Conservation (phyloP, 1,140 invertebrate species). For the Drosophila trapezifrons region DNA sequence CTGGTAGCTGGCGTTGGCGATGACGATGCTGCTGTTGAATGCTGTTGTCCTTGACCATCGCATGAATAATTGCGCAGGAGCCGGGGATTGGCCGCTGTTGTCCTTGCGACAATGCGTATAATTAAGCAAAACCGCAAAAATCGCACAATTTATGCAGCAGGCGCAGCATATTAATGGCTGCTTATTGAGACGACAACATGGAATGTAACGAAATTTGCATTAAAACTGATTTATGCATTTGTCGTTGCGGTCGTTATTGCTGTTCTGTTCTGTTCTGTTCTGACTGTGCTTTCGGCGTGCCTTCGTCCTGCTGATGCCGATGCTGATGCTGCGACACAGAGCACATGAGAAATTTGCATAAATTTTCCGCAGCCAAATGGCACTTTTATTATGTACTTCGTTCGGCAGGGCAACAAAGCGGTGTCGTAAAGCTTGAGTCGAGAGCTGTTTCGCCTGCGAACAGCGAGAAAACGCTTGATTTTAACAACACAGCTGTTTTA, state of each 20-base stretch:
- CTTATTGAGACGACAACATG: conserved; percentile 59
- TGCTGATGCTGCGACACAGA: conserved; percentile 31
- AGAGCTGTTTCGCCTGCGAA: neutral
- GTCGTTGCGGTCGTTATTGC: conserved; percentile 48
- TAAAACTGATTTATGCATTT: conserved; percentile 66
- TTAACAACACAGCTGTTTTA: conserved; percentile 17
- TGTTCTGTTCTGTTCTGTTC: conserved; percentile 2
- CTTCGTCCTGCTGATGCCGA: conserved; percentile 4
- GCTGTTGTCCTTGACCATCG: conserved; percentile 69
- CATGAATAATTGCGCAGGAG: conserved; percentile 58
- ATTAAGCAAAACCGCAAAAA: conserved; percentile 69
- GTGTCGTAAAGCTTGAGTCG: conserved; percentile 35
- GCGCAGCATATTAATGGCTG: conserved; percentile 69
- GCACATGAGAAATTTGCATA: conserved; percentile 51
- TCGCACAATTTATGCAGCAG: conserved; percentile 63
- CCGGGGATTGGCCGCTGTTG: conserved; percentile 35
- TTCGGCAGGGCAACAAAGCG: conserved; percentile 28
- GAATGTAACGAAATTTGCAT: conserved; percentile 58
- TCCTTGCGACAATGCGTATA: conserved; percentile 64
- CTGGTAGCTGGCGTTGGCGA: conserved; percentile 28
- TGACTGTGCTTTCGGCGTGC: conserved; percentile 7
- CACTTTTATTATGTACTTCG: conserved; percentile 50
- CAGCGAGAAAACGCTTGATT: conserved; percentile 3
- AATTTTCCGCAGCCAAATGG: conserved; percentile 60
- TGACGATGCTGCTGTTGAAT: conserved; percentile 3